Percentiles rank a stretch among this genome's conserved stretches.
These are phyloP conservation scores for Megaceryle torquata DNA, from an alignment of 2,113 vertebrate genomes.

Conservation along the genomic window DNA sequence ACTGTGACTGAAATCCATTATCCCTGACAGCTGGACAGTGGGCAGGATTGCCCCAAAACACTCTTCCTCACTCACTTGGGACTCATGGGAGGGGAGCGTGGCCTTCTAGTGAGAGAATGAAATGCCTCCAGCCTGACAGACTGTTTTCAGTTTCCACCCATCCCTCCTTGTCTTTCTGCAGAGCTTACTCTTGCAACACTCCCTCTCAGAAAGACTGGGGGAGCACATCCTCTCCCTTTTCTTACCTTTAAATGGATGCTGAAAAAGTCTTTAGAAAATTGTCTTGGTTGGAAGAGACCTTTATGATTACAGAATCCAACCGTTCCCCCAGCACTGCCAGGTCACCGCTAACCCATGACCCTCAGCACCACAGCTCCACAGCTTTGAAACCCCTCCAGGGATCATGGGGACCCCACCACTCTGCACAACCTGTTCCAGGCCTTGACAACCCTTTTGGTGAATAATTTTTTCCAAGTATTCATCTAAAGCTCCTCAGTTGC, in stretches of 20 bases:
- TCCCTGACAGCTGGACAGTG: neutral
- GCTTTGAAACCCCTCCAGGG: neutral
- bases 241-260: neutral
- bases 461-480: neutral
- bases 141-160: neutral
- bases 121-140: neutral
- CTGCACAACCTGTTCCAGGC: neutral
- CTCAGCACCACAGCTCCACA: neutral
- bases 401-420: neutral
- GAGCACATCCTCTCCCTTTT: neutral
- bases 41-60: neutral
- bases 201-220: neutral
- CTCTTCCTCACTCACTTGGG: accelerated
- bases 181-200: neutral
- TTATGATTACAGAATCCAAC: neutral
- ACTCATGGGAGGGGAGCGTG: accelerated
- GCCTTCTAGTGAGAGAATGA: neutral
- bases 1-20: neutral
- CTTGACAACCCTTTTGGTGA: neutral
- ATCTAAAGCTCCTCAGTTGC: neutral
- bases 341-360: neutral
- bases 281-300: neutral
- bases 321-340: neutral
- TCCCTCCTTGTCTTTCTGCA: neutral
- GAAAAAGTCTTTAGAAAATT: neutral